phyloP scores from a whole-genome alignment of 2,113 vertebrate genomes.

The Heterocephalus glaber region DNA sequence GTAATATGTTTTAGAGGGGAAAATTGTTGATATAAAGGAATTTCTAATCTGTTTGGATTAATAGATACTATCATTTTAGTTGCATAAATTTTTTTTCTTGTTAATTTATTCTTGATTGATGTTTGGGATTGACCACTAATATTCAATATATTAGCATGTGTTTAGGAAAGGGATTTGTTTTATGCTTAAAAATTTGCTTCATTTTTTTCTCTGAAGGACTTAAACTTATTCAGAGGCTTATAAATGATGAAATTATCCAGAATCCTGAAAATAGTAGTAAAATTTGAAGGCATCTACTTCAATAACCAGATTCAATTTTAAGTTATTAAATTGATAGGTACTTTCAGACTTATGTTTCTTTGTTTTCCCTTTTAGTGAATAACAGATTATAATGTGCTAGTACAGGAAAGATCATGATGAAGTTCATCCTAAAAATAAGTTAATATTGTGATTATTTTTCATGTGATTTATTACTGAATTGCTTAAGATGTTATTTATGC shows the following conservation, averaged over 20 bases:
- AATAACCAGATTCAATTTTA: not conserved
- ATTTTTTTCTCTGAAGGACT: not conserved
- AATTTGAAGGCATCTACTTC: not conserved
- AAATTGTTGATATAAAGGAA: not conserved
- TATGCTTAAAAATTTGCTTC: not conserved
- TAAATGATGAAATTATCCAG: constrained; percentile 47
- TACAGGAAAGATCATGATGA: not conserved
- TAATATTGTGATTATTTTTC: constrained; percentile 19
- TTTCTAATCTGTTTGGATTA: constrained; percentile 48
- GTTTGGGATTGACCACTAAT: not conserved
- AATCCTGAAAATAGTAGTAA: constrained; percentile 38
- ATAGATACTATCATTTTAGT: not conserved
- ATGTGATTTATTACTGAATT: constrained; percentile 36
- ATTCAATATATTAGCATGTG: not conserved
- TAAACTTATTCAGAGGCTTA: not conserved
- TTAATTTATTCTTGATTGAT: constrained; percentile 28
- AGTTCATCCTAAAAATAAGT: constrained; percentile 20
- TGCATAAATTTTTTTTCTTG: constrained; percentile 43
- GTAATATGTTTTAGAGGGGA: not conserved
- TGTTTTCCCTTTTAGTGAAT: not conserved
- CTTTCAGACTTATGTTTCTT: not conserved
- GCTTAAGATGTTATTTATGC: constrained; percentile 7
- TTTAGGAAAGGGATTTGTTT: constrained; percentile 30
- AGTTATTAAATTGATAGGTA: constrained; percentile 43
- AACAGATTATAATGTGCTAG: not conserved